phyloP scores from a whole-genome alignment of 1,140 invertebrate species.

The Batillaria attramentaria region DNA sequence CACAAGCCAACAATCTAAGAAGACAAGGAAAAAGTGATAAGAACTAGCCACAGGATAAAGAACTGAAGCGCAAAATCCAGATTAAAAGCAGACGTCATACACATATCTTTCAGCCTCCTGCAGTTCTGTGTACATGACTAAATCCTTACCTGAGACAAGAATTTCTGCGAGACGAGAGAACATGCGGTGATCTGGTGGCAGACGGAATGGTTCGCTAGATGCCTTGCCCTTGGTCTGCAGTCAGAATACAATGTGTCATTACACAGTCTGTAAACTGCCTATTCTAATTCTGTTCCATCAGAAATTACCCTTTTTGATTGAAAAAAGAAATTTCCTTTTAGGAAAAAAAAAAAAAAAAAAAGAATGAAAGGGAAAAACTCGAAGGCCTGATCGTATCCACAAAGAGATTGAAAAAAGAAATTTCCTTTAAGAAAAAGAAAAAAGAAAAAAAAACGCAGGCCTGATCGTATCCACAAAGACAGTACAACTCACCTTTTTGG shows the following conservation, averaged over 20 bases:
- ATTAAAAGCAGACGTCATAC: background rate
- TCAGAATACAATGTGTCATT: too few relatives aligned
- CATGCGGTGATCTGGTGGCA: conserved; percentile 75
- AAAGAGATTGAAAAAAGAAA: too few relatives aligned
- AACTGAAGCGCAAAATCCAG: background rate
- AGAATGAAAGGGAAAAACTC: background rate
- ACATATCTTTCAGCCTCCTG: too few relatives aligned
- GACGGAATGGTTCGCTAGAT: conserved; percentile 67
- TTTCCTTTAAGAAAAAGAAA: background rate
- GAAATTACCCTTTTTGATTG: too few relatives aligned
- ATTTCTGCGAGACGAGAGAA: conserved; percentile 73
- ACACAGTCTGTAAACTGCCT: too few relatives aligned
- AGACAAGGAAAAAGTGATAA: background rate
- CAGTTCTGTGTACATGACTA: too few relatives aligned
- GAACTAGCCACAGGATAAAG: background rate
- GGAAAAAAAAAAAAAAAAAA: too few relatives aligned
- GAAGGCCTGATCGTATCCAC: background rate
- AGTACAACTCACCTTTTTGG: conserved; percentile 49
- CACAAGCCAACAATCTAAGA: background rate
- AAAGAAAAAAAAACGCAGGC: background rate
- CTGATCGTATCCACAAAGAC: background rate
- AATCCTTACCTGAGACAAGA: conserved; percentile 74
- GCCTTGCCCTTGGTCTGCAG: conserved; percentile 53
- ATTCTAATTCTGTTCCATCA: too few relatives aligned
- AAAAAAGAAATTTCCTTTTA: too few relatives aligned